These are phyloP conservation scores for Carcina quercana DNA, from an alignment of 2,888 invertebrate species.

Conservation along the genomic window DNA sequence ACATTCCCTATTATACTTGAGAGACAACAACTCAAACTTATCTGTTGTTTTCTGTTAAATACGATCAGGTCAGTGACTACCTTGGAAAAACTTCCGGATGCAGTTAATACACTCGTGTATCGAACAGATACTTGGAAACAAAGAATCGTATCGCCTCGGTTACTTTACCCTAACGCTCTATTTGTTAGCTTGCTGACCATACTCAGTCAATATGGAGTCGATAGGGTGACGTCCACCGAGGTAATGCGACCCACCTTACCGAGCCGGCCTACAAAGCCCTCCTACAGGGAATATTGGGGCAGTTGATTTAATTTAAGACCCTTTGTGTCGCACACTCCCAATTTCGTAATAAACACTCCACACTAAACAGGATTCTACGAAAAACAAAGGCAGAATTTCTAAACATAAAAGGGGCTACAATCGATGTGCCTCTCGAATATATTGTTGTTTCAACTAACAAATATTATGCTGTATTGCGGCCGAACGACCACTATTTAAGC, in stretches of 20 bases:
- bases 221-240: slow-evolving; percentile 19
- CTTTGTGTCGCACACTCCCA: slow-evolving; percentile 59
- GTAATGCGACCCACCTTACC: slow-evolving; percentile 27
- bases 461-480: slow-evolving; percentile 27
- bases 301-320: slow-evolving; percentile 63
- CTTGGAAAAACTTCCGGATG: slow-evolving; percentile 24
- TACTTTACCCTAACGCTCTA: slow-evolving; percentile 17
- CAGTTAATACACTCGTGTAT: slow-evolving; percentile 23
- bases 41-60: too few relatives aligned
- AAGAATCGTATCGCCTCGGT: slow-evolving; percentile 12
- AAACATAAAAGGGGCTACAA: slow-evolving; percentile 38
- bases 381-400: slow-evolving; percentile 46
- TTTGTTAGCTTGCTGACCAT: slow-evolving; percentile 25
- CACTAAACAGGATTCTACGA: slow-evolving; percentile 39
- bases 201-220: slow-evolving; percentile 28
- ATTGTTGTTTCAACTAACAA: slow-evolving; percentile 43
- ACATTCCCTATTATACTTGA: too few relatives aligned
- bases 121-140: slow-evolving; percentile 15
- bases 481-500: slow-evolving; percentile 23
- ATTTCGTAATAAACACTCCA: slow-evolving; percentile 51
- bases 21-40: too few relatives aligned
- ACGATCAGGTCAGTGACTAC: too few relatives aligned
- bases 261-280: slow-evolving; percentile 36
- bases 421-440: slow-evolving; percentile 35
- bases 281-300: slow-evolving; percentile 49